phyloP scores from a whole-genome alignment of 2,113 vertebrate genomes.

The Pangasianodon gigas region DNA sequence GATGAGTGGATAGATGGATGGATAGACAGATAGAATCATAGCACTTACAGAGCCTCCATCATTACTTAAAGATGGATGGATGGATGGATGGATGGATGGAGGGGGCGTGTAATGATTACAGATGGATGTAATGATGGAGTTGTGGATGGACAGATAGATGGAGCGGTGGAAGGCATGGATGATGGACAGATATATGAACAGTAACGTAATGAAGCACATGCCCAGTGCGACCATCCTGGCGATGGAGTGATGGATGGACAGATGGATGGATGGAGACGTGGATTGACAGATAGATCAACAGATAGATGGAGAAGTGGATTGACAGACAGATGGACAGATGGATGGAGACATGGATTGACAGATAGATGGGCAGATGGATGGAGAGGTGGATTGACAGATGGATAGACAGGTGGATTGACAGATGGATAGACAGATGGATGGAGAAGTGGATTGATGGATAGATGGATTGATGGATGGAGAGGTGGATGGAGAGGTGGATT shows the following conservation, averaged over 20 bases:
- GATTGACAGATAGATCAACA: background rate
- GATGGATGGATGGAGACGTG: background rate
- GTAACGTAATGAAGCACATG: background rate
- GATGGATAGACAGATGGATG: too few relatives aligned
- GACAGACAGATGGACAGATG: background rate
- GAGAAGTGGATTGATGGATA: too few relatives aligned
- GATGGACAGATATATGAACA: background rate
- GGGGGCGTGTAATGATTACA: background rate
- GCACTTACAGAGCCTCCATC: too few relatives aligned
- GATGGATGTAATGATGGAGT: background rate
- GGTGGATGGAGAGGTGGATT: too few relatives aligned
- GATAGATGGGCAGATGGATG: background rate
- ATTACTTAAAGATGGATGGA: too few relatives aligned
- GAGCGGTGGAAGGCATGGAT: background rate
- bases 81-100: too few relatives aligned
- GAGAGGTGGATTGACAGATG: fast-evolving
- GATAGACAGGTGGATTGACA: fast-evolving
- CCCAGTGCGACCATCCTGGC: background rate
- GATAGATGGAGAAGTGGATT: background rate
- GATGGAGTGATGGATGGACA: background rate
- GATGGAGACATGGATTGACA: background rate
- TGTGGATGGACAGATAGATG: background rate
- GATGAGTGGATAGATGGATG: too few relatives aligned
- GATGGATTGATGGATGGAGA: too few relatives aligned
- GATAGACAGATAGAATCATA: too few relatives aligned